Percentiles rank a stretch among this genome's conserved stretches.
These are phyloP conservation scores for Calliopsis andreniformis DNA, from an alignment of 1,140 invertebrate species.

Conservation along the genomic window DNA sequence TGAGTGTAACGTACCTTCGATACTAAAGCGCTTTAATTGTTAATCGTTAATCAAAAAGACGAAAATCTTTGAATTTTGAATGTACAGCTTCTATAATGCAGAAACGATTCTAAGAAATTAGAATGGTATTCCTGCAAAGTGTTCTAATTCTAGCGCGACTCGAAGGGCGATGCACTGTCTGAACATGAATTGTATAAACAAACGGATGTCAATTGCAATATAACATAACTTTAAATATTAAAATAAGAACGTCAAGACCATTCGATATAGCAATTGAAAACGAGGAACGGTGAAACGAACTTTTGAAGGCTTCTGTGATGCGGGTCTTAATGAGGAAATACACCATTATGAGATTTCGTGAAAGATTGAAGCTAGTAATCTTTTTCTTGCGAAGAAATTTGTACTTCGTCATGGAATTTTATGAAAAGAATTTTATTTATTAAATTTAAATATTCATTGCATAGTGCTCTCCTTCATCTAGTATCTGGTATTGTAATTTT, in stretches of 20 bases:
- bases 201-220: constrained; percentile 78
- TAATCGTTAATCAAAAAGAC: background rate
- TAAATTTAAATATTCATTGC: no score
- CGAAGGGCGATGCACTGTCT: constrained; percentile 30
- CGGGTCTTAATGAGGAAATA: no score
- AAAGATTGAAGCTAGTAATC: no score
- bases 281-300: background rate
- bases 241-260: background rate
- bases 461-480: no score
- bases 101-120: constrained; percentile 59
- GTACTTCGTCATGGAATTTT: no score
- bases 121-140: constrained; percentile 49
- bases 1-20: constrained; percentile 2
- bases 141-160: constrained; percentile 12
- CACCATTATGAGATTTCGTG: no score
- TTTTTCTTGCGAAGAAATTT: no score
- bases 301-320: background rate
- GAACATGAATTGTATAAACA: constrained; percentile 67
- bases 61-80: background rate
- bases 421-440: no score
- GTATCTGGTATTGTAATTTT: no score
- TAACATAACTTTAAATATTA: constrained; percentile 59
- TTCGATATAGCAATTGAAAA: background rate
- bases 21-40: background rate
- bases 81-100: background rate